Base-by-base conservation (phyloP, 2,113 vertebrate genomes). In the Raja brachyura region DNA sequence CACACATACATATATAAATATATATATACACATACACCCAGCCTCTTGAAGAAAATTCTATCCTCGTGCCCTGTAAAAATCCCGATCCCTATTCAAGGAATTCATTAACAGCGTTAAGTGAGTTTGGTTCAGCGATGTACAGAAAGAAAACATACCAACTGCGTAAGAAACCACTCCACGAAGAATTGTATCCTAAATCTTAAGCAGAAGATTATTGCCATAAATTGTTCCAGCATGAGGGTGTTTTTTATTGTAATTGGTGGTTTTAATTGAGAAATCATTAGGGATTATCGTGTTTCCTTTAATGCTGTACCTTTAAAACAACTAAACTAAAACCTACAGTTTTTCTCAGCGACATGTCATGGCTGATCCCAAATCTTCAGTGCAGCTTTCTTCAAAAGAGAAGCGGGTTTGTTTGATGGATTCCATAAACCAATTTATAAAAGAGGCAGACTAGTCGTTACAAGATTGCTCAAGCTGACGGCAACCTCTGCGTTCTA, bases 301-400 rank as follows among this genome's bases (percentile, higher is more conserved):
- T 88, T 88, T 66, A 63, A 77, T 33, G n/a, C 9, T 66, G 59
- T 66, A 88, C 33, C 90, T 70, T 92, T 73, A 92, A 92, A 92
- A 68, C 68, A 48, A 25, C 0, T 48, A 14, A 13, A 73, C 73
- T 39, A 74, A 73, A 92, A 92, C 68, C 66, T 73, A 33, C 88
- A 92, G 66, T 68, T 25, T 28, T 88, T 92, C 68, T 18, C 90
- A 92, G 5, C 18, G 73, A 92, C 90, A 74, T 92, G 90, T 92
- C 63, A 68, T 68, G 70, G 33, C 90, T 73, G 16, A 92, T 92
- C 90, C 90, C 68, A 48, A 92, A 92, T 48, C 68, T 54, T 92
- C 68, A 92, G 90, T 13, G 63, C 66, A 68, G 31, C 86, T 90
- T 90, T 70, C 88, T 92, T 92, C 90, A 92, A 54, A 92, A 92